Conservation (phyloP, 2,113 vertebrate genomes). For the Calidris pygmaea region DNA sequence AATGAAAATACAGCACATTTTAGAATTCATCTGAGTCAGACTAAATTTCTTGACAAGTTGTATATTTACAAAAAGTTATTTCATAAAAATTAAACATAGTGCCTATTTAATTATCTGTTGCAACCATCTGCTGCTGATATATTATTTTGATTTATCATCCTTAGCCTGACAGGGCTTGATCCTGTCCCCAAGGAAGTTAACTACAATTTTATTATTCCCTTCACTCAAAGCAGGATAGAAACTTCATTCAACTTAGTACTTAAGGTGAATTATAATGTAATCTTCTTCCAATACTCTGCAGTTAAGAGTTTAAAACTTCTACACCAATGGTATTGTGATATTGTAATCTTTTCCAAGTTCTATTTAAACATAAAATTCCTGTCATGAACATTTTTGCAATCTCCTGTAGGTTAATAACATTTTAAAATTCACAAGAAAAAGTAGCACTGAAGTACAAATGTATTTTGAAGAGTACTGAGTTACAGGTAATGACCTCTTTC, state of each 20-base stretch:
- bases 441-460: background rate
- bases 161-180: background rate
- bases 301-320: background rate
- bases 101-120: constrained; percentile 55
- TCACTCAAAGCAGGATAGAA: background rate
- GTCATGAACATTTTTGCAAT: background rate
- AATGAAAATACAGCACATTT: constrained; percentile 42
- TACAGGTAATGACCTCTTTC: background rate
- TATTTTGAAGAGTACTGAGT: background rate
- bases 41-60: constrained; percentile 29
- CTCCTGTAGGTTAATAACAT: background rate
- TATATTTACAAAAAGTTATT: constrained; percentile 1
- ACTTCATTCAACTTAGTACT: background rate
- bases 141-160: constrained; percentile 33
- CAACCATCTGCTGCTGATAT: constrained; percentile 58
- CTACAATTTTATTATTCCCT: background rate
- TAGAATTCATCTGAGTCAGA: constrained; percentile 34
- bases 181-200: background rate
- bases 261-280: background rate
- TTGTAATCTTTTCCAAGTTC: background rate
- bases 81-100: constrained; percentile 15
- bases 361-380: background rate
- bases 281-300: background rate
- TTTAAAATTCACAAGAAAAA: background rate
- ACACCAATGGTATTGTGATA: background rate